phyloP scores from a whole-genome alignment of 2,888 invertebrate species.

The Drosophila aldrichi region DNA sequence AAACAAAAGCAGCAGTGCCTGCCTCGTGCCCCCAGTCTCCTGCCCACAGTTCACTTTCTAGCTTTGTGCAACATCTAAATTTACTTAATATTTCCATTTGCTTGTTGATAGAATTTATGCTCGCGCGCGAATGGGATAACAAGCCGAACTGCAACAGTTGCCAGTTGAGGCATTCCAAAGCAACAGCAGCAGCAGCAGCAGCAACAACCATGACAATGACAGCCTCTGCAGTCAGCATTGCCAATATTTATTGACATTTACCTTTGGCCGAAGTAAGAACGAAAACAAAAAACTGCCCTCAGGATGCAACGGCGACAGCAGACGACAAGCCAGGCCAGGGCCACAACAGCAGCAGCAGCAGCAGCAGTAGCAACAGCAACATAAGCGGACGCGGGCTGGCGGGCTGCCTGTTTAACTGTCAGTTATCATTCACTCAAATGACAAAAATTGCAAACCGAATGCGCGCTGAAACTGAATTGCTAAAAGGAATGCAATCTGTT shows the following conservation, averaged over 20 bases:
- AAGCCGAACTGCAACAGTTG: constrained; percentile 30
- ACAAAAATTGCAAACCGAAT: constrained; percentile 65
- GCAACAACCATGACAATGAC: constrained; percentile 33
- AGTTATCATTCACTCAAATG: constrained; percentile 82
- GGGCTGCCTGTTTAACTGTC: constrained; percentile 72
- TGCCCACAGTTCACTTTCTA: background rate
- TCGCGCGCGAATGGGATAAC: constrained; percentile 40
- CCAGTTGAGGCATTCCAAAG: constrained; percentile 31
- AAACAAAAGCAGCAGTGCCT: constrained; percentile 45
- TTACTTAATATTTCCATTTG: constrained; percentile 78
- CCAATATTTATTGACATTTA: constrained; percentile 82
- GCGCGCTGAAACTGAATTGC: constrained; percentile 40
- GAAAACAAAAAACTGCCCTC: constrained; percentile 49
- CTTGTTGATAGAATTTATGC: constrained; percentile 75
- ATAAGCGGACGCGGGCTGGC: constrained; percentile 19
- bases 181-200: constrained; percentile 16
- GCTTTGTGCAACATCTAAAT: constrained; percentile 62
- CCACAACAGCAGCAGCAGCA: constrained; percentile 36
- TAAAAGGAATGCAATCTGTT: constrained; percentile 46
- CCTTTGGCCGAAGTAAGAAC: constrained; percentile 47
- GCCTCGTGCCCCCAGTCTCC: background rate
- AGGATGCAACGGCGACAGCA: constrained; percentile 40
- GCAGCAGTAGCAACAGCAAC: constrained; percentile 4
- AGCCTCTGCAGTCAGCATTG: constrained; percentile 52
- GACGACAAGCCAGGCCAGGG: constrained; percentile 42